Percentiles rank a stretch among this genome's conserved stretches.
Conservation (phyloP, 2,888 invertebrate genomes). For the Crepidodera aurea region DNA sequence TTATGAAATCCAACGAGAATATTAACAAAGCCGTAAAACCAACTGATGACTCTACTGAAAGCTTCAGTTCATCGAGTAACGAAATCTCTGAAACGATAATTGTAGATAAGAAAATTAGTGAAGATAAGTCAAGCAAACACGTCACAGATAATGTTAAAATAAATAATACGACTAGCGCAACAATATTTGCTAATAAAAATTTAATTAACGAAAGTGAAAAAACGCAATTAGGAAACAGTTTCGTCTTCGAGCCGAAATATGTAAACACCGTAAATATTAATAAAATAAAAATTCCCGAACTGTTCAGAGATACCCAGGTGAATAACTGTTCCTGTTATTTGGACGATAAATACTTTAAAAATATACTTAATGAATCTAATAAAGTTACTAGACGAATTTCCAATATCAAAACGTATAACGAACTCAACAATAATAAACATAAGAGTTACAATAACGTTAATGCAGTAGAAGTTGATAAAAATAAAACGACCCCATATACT, state of each 20-base stretch:
- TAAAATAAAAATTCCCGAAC: conserved; percentile 63
- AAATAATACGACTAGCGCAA: conserved; percentile 16
- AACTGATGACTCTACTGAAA: too few relatives aligned
- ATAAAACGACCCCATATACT: background rate
- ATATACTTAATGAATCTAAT: conserved; percentile 24
- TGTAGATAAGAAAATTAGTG: background rate
- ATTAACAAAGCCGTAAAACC: too few relatives aligned
- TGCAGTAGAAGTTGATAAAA: conserved; percentile 4
- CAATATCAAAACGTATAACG: background rate
- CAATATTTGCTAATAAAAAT: conserved; percentile 59
- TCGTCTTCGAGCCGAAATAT: conserved; percentile 19
- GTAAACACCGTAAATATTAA: conserved; percentile 47
- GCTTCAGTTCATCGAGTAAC: too few relatives aligned
- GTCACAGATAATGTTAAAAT: conserved; percentile 20
- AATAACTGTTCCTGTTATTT: conserved; percentile 4
- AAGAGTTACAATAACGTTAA: background rate
- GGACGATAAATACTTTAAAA: conserved; percentile 36
- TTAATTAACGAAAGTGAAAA: conserved; percentile 58
- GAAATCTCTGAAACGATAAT: background rate
- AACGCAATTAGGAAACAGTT: conserved; percentile 46
- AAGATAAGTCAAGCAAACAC: conserved; percentile 19
- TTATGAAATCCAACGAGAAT: too few relatives aligned
- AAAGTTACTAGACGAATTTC: background rate
- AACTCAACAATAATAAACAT: background rate
- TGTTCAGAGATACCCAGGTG: conserved; percentile 45